A percentile compares a stretch with the other conserved stretches of the same genome.
These are phyloP conservation scores for Drosophila kanekoi DNA, from an alignment of 2,888 invertebrate species.

Conservation along the genomic window DNA sequence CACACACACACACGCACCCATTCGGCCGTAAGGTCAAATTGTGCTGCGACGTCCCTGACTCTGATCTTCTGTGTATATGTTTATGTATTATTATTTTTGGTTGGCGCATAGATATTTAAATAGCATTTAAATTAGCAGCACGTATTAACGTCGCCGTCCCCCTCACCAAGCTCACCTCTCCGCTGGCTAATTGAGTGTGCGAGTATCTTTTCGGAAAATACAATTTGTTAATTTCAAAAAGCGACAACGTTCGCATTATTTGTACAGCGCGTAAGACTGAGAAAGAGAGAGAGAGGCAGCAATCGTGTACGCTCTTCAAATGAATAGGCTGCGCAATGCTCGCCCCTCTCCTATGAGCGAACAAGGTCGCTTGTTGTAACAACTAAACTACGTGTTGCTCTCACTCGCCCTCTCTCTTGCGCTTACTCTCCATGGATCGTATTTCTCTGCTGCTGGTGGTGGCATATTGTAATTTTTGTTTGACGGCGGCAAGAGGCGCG, in stretches of 20 bases:
- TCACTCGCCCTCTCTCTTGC: conserved; percentile 15
- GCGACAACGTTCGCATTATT: conserved; percentile 10
- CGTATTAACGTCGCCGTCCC: conserved; percentile 40
- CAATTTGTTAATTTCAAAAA: conserved; percentile 43
- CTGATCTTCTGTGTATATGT: conserved; percentile 78
- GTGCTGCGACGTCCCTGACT: conserved; percentile 72
- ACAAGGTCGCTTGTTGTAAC: conserved; percentile 63
- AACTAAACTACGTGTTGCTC: conserved; percentile 36
- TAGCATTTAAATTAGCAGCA: conserved; percentile 58
- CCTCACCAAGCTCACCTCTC: conserved; percentile 2
- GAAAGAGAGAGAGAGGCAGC: conserved; percentile 9
- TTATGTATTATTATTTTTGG: conserved; percentile 53
- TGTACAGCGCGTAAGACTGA: conserved; percentile 14
- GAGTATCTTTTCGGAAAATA: conserved; percentile 49
- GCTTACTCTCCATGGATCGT: conserved; percentile 14
- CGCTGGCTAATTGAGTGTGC: conserved; percentile 34
- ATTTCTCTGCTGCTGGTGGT: conserved; percentile 6
- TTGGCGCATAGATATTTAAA: conserved; percentile 52
- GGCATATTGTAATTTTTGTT: conserved; percentile 57
- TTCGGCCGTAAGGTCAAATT: conserved; percentile 67
- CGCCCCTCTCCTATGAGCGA: conserved; percentile 30
- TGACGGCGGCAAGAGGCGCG: conserved; percentile 49
- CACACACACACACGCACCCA: conserved; percentile 24
- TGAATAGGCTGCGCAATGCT: conserved; percentile 50
- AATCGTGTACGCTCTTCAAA: conserved; percentile 42